These are phyloP conservation scores for Ormyrus pomaceus DNA, from an alignment of 2,888 invertebrate species.

Conservation along the genomic window DNA sequence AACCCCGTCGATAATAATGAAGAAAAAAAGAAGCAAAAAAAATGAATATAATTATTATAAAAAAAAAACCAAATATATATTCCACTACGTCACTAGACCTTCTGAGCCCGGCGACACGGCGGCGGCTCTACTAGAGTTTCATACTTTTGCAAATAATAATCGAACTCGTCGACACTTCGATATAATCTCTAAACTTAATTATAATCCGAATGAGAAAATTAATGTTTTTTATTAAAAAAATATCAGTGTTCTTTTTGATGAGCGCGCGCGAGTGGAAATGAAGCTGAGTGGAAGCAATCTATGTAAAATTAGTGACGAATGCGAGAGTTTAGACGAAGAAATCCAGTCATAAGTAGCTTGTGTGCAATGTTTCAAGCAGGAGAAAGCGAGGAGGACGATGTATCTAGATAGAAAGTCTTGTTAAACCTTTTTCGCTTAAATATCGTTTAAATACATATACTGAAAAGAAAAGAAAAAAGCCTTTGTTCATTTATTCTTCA, in stretches of 20 bases:
- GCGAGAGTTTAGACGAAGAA: constrained; percentile 23
- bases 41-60: constrained; percentile 48
- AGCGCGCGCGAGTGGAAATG: constrained; percentile 16
- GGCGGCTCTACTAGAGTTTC: constrained; percentile 72
- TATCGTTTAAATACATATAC: constrained; percentile 50
- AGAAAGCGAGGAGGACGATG: constrained; percentile 35
- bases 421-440: constrained; percentile 50
- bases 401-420: constrained; percentile 50
- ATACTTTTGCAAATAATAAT: constrained; percentile 74
- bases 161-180: constrained; percentile 69
- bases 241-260: constrained; percentile 50
- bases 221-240: constrained; percentile 57
- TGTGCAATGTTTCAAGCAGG: constrained; percentile 44
- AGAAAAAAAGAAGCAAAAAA: constrained; percentile 49
- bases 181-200: constrained; percentile 62
- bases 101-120: constrained; percentile 60
- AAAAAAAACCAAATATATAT: constrained; percentile 46
- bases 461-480: constrained; percentile 28
- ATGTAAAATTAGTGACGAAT: constrained; percentile 13
- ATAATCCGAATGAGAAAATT: constrained; percentile 60
- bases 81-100: constrained; percentile 69
- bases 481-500: constrained; percentile 16
- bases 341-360: constrained; percentile 49
- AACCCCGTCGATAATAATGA: constrained; percentile 69
- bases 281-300: constrained; percentile 10